A percentile compares a stretch with the other conserved stretches of the same genome.
These are phyloP conservation scores for Agelastica alni DNA, from an alignment of 2,888 invertebrate genomes.

Conservation along the genomic window DNA sequence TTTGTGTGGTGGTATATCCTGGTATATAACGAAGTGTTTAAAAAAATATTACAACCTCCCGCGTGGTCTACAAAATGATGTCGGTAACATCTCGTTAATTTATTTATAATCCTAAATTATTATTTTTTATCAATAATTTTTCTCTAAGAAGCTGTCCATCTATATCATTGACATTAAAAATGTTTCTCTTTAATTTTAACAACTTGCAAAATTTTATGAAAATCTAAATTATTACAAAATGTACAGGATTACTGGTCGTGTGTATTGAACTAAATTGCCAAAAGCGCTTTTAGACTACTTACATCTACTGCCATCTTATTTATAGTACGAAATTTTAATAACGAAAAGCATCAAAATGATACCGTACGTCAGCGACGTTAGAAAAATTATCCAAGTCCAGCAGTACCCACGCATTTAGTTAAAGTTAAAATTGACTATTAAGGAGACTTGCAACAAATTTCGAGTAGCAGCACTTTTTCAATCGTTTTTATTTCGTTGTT, in stretches of 20 bases:
- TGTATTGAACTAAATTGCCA: slow-evolving; percentile 31
- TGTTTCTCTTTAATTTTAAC: slow-evolving; percentile 18
- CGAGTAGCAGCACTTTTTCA: too few relatives aligned
- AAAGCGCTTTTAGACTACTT: slow-evolving; percentile 16
- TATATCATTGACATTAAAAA: slow-evolving; percentile 21
- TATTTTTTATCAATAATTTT: slow-evolving; percentile 1
- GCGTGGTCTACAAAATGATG: too few relatives aligned
- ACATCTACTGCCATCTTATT: background rate
- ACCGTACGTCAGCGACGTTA: too few relatives aligned
- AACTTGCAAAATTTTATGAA: slow-evolving; percentile 36
- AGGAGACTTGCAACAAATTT: too few relatives aligned
- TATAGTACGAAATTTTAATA: too few relatives aligned
- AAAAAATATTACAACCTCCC: background rate
- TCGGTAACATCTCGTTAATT: too few relatives aligned
- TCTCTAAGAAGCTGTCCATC: slow-evolving; percentile 17
- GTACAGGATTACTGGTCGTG: slow-evolving; percentile 53
- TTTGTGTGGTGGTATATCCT: background rate
- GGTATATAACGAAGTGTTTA: background rate
- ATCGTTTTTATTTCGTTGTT: too few relatives aligned
- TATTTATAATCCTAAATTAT: too few relatives aligned
- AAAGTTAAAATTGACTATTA: too few relatives aligned
- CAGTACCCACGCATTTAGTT: too few relatives aligned
- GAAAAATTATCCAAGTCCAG: too few relatives aligned
- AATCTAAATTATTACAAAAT: slow-evolving; percentile 53
- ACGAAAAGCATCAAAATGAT: background rate